These are phyloP conservation scores for Malurus elegans DNA, from an alignment of 2,113 vertebrate genomes.

Conservation along the genomic window DNA sequence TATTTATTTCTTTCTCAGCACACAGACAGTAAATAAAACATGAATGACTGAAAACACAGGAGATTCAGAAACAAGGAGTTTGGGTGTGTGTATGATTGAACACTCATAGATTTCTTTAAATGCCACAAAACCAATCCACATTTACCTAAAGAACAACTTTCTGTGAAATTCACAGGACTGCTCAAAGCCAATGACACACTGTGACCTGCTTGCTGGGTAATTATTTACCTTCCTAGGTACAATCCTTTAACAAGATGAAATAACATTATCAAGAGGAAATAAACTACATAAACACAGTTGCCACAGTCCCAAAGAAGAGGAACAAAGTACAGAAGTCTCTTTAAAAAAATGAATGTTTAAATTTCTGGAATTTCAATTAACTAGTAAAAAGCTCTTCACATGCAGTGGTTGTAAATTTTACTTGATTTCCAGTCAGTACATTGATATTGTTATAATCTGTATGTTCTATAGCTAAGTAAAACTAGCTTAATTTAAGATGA, in stretches of 20 bases:
- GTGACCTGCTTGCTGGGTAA: neutral
- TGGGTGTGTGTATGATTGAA: neutral
- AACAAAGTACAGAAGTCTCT: neutral
- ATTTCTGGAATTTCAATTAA: neutral
- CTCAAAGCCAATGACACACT: neutral
- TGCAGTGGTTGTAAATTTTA: neutral
- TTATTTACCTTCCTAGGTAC: neutral
- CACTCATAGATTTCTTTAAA: neutral
- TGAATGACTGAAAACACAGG: neutral
- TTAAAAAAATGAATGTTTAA: neutral
- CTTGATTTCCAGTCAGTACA: neutral
- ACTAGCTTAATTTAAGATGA: neutral
- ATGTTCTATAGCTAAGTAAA: neutral
- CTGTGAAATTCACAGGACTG: neutral
- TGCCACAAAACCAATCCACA: neutral
- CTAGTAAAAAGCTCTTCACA: neutral
- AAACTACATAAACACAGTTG: neutral
- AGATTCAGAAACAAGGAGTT: neutral
- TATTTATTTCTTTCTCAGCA: slow-evolving; percentile 11
- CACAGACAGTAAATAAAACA: neutral
- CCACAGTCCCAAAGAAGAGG: neutral
- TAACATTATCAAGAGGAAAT: neutral
- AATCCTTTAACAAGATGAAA: neutral
- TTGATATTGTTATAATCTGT: neutral
- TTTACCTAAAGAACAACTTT: neutral